A percentile compares a stretch with the other conserved stretches of the same genome.
phyloP scores from a whole-genome alignment of 1,140 invertebrate genomes.

The Zaprionus ornatus region DNA sequence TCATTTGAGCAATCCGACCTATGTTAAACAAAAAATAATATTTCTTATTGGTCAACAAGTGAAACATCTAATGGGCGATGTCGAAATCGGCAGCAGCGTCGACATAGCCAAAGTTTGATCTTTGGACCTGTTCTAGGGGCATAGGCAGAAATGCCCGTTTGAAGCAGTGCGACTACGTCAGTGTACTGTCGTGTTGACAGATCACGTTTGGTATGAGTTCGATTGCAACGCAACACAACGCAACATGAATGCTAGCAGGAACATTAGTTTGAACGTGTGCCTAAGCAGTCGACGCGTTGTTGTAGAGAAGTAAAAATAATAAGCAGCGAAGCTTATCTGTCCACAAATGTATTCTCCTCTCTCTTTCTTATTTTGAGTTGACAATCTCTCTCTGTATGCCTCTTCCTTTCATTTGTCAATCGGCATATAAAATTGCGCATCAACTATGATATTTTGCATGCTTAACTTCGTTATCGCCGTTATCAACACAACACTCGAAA shows the following conservation, averaged over 20 bases:
- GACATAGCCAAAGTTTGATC: constrained; percentile 38
- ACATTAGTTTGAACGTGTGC: constrained; percentile 39
- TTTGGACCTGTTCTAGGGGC: constrained; percentile 39
- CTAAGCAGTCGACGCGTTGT: constrained; percentile 13
- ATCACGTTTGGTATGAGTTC: constrained; percentile 54
- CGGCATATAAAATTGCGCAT: constrained; percentile 64
- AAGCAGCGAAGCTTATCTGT: constrained; percentile 50
- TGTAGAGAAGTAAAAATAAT: constrained; percentile 4
- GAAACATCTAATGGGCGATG: constrained; percentile 7
- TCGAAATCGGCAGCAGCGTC: not conserved
- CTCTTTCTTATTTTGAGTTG: not conserved
- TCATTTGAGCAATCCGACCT: not conserved
- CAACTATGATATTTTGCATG: constrained; percentile 33
- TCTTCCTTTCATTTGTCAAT: constrained; percentile 6
- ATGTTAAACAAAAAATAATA: constrained; percentile 16
- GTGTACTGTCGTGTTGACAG: constrained; percentile 2
- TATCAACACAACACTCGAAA: constrained; percentile 32
- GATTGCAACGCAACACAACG: constrained; percentile 27
- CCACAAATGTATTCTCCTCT: not conserved
- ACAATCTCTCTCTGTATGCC: not conserved
- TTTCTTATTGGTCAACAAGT: constrained; percentile 20
- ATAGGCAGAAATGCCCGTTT: not conserved
- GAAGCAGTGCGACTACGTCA: constrained; percentile 30
- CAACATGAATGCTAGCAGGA: constrained; percentile 16
- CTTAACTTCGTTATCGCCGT: constrained; percentile 33